These are phyloP conservation scores for Saccostrea cuccullata DNA, from an alignment of 1,140 invertebrate genomes.

Conservation along the genomic window DNA sequence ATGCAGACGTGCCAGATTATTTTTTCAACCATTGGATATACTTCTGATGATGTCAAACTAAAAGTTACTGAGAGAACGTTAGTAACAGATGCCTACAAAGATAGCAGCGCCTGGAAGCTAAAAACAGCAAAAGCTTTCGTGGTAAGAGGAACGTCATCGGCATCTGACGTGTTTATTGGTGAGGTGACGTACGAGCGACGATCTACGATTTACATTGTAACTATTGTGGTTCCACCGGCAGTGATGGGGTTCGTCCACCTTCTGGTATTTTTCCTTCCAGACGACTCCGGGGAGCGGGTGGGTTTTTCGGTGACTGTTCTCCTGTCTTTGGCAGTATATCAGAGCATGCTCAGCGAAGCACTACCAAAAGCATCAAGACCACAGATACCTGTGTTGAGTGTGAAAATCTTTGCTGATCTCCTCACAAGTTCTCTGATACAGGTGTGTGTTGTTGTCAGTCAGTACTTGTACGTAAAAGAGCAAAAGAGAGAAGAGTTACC, in stretches of 20 bases:
- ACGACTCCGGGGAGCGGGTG: constrained; percentile 40
- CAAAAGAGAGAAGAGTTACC: neutral
- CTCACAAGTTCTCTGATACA: neutral
- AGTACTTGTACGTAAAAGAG: neutral
- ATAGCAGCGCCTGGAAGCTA: constrained; percentile 45
- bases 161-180: neutral
- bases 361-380: constrained; percentile 32
- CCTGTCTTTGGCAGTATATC: constrained; percentile 22
- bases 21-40: constrained; percentile 27
- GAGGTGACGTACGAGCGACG: neutral
- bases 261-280: constrained; percentile 34
- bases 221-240: neutral
- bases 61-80: neutral
- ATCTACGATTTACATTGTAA: constrained; percentile 35
- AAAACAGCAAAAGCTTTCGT: neutral
- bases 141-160: neutral
- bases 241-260: constrained; percentile 36
- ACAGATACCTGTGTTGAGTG: neutral
- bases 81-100: constrained; percentile 36
- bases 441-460: neutral
- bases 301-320: constrained; percentile 40
- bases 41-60: constrained; percentile 32
- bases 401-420: constrained; percentile 23
- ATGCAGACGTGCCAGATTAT: constrained; percentile 29
- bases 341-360: constrained; percentile 18